These are phyloP conservation scores for Xyrauchen texanus DNA, from an alignment of 2,113 vertebrate genomes.

Conservation along the genomic window DNA sequence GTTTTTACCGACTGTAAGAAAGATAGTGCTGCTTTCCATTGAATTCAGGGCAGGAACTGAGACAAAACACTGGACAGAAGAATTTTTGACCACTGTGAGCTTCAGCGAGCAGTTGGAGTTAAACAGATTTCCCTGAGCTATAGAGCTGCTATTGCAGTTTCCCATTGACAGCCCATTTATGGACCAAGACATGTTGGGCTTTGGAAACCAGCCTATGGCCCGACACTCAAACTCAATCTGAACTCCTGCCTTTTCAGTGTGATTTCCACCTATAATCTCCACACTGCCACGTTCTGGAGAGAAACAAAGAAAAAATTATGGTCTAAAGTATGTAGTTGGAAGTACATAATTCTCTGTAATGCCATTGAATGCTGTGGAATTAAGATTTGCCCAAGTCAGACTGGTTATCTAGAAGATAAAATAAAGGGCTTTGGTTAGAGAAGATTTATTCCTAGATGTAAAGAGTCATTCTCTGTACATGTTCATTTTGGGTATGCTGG, in stretches of 20 bases:
- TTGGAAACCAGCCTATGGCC: slow-evolving; percentile 78
- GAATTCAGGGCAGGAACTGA: slow-evolving; percentile 62
- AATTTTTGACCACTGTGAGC: slow-evolving; percentile 65
- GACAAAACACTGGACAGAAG: slow-evolving; percentile 78
- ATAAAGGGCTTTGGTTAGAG: too few relatives aligned
- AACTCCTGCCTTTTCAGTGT: slow-evolving; percentile 68
- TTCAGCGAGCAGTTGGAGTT: slow-evolving; percentile 75
- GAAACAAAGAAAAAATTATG: too few relatives aligned
- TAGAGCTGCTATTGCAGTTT: slow-evolving; percentile 65
- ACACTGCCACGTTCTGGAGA: slow-evolving; percentile 71
- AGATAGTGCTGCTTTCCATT: slow-evolving; percentile 66
- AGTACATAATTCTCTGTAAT: too few relatives aligned
- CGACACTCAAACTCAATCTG: slow-evolving; percentile 76
- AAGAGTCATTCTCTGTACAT: too few relatives aligned
- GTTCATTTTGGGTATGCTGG: too few relatives aligned
- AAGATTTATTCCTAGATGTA: too few relatives aligned
- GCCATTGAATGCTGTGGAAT: too few relatives aligned
- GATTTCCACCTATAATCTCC: slow-evolving; percentile 66
- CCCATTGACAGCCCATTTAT: slow-evolving; percentile 62
- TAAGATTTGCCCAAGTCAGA: too few relatives aligned
- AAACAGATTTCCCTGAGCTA: slow-evolving; percentile 48
- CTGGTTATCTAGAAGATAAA: too few relatives aligned
- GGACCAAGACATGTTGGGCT: slow-evolving; percentile 78
- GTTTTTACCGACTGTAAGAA: slow-evolving; percentile 72
- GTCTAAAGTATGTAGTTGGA: too few relatives aligned